phyloP scores from a whole-genome alignment of 64 coral and sea anemone species.

The Platygyra sinensis region DNA sequence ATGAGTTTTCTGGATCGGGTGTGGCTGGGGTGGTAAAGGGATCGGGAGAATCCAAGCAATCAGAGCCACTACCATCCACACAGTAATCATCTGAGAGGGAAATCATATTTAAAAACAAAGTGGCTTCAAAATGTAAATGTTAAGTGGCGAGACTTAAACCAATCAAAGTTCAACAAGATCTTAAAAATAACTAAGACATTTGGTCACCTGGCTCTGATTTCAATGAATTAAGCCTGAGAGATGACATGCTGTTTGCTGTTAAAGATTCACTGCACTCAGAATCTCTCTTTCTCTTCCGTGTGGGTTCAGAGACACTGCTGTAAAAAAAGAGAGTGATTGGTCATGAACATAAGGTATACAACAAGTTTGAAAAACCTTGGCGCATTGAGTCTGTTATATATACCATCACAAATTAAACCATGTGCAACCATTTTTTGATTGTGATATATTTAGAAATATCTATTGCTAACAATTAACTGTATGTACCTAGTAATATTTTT shows the following conservation, averaged over 20 bases:
- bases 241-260: conserved; percentile 12
- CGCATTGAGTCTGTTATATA: too few relatives aligned
- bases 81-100: not conserved
- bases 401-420: too few relatives aligned
- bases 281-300: conserved; percentile 18
- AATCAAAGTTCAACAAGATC: too few relatives aligned
- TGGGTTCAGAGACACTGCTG: conserved; percentile 19
- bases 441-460: too few relatives aligned
- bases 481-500: too few relatives aligned
- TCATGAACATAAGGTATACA: too few relatives aligned
- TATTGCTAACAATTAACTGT: too few relatives aligned
- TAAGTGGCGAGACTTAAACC: too few relatives aligned
- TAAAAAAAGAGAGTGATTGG: not conserved
- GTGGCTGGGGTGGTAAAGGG: not conserved
- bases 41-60: conserved; percentile 14
- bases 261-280: conserved; percentile 41
- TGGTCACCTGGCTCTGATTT: conserved; percentile 39
- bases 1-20: conserved; percentile 56
- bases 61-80: conserved; percentile 22
- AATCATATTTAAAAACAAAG: not conserved
- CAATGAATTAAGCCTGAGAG: conserved; percentile 18
- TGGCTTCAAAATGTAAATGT: not conserved
- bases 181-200: too few relatives aligned
- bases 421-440: too few relatives aligned
- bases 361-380: too few relatives aligned